A percentile compares a stretch with the other conserved stretches of the same genome.
Conservation (phyloP, 2,888 invertebrate genomes). For the Tetheella fluctuosa region DNA sequence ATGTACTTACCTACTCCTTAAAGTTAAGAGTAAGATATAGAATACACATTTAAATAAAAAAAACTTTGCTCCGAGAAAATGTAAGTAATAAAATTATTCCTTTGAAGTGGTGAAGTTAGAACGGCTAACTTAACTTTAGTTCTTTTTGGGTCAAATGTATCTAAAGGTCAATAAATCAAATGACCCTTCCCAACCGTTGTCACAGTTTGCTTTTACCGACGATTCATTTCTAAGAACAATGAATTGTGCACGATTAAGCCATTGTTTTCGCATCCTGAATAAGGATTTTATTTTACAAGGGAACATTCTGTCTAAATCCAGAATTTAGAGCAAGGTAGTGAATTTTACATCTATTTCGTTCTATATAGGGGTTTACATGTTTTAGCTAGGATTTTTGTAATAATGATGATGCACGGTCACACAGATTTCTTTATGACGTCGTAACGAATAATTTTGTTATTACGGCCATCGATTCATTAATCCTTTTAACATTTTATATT, state of each 20-base stretch:
- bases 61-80: not conserved
- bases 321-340: not conserved
- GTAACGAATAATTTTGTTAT: too few relatives aligned
- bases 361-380: too few relatives aligned
- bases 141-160: not conserved
- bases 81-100: not conserved
- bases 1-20: not conserved
- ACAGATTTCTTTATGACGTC: too few relatives aligned
- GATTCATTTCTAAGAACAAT: not conserved
- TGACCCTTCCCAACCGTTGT: not conserved
- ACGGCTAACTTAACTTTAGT: not conserved
- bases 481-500: too few relatives aligned
- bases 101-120: slow-evolving; percentile 5
- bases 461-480: too few relatives aligned
- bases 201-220: not conserved
- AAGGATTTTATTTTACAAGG: not conserved
- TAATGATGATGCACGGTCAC: too few relatives aligned
- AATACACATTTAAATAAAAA: not conserved
- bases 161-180: slow-evolving; percentile 4
- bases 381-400: too few relatives aligned
- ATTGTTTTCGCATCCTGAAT: not conserved
- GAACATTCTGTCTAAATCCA: not conserved
- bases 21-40: not conserved
- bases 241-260: not conserved
- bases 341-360: not conserved